Conservation (phyloP, 2,888 invertebrate species). For the Agonopterix arenella region DNA sequence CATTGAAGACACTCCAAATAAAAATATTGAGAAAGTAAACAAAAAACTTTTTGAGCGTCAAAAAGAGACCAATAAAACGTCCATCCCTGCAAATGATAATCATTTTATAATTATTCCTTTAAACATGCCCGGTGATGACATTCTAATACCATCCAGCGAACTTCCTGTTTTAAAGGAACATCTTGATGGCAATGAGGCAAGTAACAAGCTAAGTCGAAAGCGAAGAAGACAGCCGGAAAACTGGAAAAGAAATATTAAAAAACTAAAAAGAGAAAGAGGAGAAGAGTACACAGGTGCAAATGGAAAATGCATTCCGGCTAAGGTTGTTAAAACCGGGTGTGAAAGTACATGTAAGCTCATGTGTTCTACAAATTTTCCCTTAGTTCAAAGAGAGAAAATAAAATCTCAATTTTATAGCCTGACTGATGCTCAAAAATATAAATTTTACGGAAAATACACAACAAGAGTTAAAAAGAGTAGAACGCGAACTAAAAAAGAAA, state of each 20-base stretch:
- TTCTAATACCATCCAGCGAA: not conserved
- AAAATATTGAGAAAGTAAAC: not conserved
- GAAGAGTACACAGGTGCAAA: constrained; percentile 7
- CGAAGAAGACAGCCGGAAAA: constrained; percentile 10
- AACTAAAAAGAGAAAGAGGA: constrained; percentile 1
- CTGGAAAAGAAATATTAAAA: constrained; percentile 5
- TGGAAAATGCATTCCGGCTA: constrained; percentile 3
- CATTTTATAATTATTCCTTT: not conserved
- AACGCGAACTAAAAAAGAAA: constrained; percentile 6
- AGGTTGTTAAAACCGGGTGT: constrained; percentile 8
- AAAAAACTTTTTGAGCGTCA: not conserved
- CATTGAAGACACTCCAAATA: not conserved
- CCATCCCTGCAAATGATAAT: not conserved
- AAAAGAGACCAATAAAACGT: not conserved
- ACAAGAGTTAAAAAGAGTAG: constrained; percentile 5
- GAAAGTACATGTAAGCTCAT: constrained; percentile 9
- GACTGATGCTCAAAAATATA: constrained; percentile 12
- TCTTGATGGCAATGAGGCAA: not conserved
- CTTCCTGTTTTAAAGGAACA: not conserved
- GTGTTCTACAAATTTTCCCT: constrained; percentile 9
- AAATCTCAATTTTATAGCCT: constrained; percentile 8
- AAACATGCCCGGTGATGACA: not conserved
- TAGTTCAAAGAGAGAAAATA: constrained; percentile 1
- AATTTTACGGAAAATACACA: constrained; percentile 8
- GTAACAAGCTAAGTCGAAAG: constrained; percentile 4